Evolutionary conservation across 1,140 invertebrate species (phyloP).

Genomic region (Nomia melanderi): DNA sequence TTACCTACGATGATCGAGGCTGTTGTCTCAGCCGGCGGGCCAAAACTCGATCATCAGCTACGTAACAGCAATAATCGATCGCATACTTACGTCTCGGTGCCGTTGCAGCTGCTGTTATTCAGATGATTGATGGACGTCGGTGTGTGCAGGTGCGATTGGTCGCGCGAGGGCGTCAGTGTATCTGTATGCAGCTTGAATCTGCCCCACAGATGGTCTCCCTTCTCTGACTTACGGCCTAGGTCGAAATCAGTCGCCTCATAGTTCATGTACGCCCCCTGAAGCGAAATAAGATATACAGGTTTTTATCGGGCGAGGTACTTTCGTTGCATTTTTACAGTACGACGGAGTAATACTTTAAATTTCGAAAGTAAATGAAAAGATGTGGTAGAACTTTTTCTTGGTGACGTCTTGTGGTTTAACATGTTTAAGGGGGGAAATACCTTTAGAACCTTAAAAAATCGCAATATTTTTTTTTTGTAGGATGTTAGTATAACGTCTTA

Average conservation of each 20-base stretch:
- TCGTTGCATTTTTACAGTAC: background rate
- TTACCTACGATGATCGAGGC: background rate
- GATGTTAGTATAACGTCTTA: too few relatives aligned
- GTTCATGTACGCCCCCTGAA: constrained; percentile 87
- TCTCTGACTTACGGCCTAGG: constrained; percentile 85
- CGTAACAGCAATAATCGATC: background rate
- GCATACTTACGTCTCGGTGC: constrained; percentile 84
- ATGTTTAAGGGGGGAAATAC: too few relatives aligned
- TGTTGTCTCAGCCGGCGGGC: background rate
- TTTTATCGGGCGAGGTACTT: constrained; percentile 21
- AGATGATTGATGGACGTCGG: constrained; percentile 85
- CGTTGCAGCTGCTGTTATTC: constrained; percentile 84
- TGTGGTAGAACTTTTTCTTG: too few relatives aligned
- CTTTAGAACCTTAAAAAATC: too few relatives aligned
- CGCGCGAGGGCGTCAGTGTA: constrained; percentile 82
- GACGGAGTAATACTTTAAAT: too few relatives aligned
- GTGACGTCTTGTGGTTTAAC: too few relatives aligned
- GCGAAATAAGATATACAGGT: constrained; percentile 76
- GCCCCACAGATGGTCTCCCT: constrained; percentile 84
- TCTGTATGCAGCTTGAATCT: constrained; percentile 85
- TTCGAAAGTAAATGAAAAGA: too few relatives aligned
- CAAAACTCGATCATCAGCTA: background rate
- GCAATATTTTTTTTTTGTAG: too few relatives aligned
- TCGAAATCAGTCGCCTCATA: constrained; percentile 87
- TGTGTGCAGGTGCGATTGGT: constrained; percentile 83